phyloP scores from a whole-genome alignment of 2,888 invertebrate genomes.

The Macaria notata region DNA sequence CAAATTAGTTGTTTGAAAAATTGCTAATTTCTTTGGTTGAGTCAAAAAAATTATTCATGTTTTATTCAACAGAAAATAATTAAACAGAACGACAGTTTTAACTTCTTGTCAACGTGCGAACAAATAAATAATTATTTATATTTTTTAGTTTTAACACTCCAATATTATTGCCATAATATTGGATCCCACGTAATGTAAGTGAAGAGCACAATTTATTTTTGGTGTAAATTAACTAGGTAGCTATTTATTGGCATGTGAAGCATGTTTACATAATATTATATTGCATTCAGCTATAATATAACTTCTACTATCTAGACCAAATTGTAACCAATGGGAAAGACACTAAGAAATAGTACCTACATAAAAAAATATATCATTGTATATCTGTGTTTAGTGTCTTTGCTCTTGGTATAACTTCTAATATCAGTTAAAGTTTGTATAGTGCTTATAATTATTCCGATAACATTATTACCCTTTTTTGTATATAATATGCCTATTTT shows the following conservation, averaged over 20 bases:
- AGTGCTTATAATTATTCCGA: constrained; percentile 69
- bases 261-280: constrained; percentile 18
- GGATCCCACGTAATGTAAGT: constrained; percentile 26
- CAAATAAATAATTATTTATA: too few species aligned
- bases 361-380: neutral
- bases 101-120: too few species aligned
- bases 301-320: constrained; percentile 24
- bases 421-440: constrained; percentile 65
- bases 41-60: too few species aligned
- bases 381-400: constrained; percentile 34
- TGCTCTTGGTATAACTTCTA: constrained; percentile 50
- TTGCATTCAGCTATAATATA: constrained; percentile 15
- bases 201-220: constrained; percentile 50
- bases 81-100: too few species aligned
- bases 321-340: constrained; percentile 20
- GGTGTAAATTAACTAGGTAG: constrained; percentile 52
- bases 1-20: too few species aligned
- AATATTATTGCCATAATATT: too few species aligned
- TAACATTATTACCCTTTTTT: constrained; percentile 51
- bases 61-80: too few species aligned
- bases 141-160: too few species aligned
- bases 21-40: too few species aligned
- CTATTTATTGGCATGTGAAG: constrained; percentile 47
- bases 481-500: constrained; percentile 70
- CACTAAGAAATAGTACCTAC: constrained; percentile 7